phyloP scores from a whole-genome alignment of 2,797 vertebrate genomes.

The Xiphorhynchus erythropygius region DNA sequence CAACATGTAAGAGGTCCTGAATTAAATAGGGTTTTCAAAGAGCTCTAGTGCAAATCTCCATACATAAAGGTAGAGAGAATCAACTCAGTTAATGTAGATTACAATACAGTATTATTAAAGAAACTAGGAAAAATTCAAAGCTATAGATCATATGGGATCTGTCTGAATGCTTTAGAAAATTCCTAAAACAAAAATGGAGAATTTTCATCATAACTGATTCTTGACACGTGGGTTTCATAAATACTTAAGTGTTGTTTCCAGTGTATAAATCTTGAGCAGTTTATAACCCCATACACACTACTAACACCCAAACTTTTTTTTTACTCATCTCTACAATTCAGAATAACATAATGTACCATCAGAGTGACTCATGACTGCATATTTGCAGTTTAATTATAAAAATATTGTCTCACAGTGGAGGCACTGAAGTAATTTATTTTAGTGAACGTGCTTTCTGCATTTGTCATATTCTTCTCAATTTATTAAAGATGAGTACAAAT shows the following conservation, averaged over 20 bases:
- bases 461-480: constrained; percentile 39
- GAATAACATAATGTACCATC: constrained; percentile 37
- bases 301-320: constrained; percentile 14
- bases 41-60: neutral
- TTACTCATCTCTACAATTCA: constrained; percentile 21
- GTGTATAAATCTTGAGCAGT: neutral
- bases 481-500: constrained; percentile 28
- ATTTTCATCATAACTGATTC: constrained; percentile 63
- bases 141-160: neutral
- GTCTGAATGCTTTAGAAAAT: neutral
- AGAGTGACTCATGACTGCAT: constrained; percentile 37
- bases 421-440: constrained; percentile 64
- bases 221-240: constrained; percentile 58
- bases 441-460: constrained; percentile 38
- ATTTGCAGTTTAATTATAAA: constrained; percentile 62
- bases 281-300: constrained; percentile 3
- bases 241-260: constrained; percentile 6
- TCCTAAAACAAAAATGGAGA: constrained; percentile 39
- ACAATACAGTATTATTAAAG: neutral
- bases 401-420: constrained; percentile 53
- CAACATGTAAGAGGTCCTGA: neutral
- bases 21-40: neutral
- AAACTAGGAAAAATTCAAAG: neutral
- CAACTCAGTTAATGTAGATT: constrained; percentile 5
- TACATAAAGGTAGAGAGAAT: neutral